These are phyloP conservation scores for Streptopelia turtur DNA, from an alignment of 2,797 vertebrate genomes.

Conservation along the genomic window DNA sequence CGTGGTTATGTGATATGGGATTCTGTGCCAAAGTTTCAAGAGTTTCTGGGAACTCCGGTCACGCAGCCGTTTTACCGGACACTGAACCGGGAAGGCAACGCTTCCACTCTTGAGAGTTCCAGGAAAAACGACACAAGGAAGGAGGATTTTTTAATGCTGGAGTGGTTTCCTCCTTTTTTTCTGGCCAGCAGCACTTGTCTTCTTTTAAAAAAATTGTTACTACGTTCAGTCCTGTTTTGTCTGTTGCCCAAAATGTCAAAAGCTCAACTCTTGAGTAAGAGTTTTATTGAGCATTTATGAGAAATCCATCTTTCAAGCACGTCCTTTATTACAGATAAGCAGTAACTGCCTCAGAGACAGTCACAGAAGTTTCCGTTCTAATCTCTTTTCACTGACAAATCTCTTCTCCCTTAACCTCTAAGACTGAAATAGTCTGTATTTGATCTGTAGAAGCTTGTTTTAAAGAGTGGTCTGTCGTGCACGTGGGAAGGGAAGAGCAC, in stretches of 20 bases:
- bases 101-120: background rate
- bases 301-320: background rate
- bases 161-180: background rate
- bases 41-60: conserved; percentile 46
- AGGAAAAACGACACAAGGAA: background rate
- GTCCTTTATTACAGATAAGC: background rate
- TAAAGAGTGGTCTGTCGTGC: background rate
- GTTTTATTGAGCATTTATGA: background rate
- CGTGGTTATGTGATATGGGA: background rate
- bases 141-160: background rate
- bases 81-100: background rate
- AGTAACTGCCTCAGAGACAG: background rate
- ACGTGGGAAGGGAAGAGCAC: background rate
- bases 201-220: background rate
- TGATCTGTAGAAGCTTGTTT: background rate
- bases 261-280: background rate
- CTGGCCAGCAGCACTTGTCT: background rate
- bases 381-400: background rate
- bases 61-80: background rate
- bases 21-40: conserved; percentile 1
- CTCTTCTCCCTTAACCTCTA: background rate
- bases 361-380: background rate
- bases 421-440: background rate
- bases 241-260: background rate
- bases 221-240: background rate